A percentile compares a stretch with the other conserved stretches of the same genome.
Conservation (phyloP, 2,797 vertebrate genomes). For the Tolypeutes matacus region DNA sequence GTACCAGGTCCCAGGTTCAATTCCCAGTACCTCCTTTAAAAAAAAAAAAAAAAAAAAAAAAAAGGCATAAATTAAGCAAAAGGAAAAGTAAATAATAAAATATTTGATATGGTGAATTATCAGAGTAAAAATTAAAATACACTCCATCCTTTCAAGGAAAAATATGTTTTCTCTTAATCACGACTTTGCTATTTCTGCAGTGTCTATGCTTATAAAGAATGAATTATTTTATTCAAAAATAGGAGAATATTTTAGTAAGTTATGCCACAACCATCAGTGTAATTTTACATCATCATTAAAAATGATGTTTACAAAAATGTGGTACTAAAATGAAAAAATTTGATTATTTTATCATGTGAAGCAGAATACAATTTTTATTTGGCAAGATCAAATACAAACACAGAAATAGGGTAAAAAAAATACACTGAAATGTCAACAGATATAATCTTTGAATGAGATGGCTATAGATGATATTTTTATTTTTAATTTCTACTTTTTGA, state of each 20-base stretch:
- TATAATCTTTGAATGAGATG: conserved; percentile 18
- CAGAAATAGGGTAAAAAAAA: neutral
- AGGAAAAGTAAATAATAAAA: too few relatives aligned
- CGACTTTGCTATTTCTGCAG: neutral
- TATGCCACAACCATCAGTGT: neutral
- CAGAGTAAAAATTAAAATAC: neutral
- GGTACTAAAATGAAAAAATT: neutral
- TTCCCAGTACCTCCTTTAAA: too few relatives aligned
- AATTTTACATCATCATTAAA: neutral
- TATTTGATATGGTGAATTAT: too few relatives aligned
- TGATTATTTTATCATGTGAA: neutral
- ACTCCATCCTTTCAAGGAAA: neutral
- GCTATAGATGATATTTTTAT: neutral
- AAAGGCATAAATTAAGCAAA: too few relatives aligned
- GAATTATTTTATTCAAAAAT: neutral
- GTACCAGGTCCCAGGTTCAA: too few relatives aligned
- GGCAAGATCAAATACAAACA: conserved; percentile 21
- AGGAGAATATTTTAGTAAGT: neutral
- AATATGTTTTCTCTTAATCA: neutral
- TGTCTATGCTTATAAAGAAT: too few relatives aligned
- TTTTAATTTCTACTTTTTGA: neutral
- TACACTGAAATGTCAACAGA: neutral
- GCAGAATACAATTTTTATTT: neutral
- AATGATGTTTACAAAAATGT: neutral
- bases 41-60: too few relatives aligned